Percentiles rank a stretch among this genome's conserved stretches.
Evolutionary conservation across 2,888 invertebrate genomes (phyloP).

Genomic region (Lingula anatina): DNA sequence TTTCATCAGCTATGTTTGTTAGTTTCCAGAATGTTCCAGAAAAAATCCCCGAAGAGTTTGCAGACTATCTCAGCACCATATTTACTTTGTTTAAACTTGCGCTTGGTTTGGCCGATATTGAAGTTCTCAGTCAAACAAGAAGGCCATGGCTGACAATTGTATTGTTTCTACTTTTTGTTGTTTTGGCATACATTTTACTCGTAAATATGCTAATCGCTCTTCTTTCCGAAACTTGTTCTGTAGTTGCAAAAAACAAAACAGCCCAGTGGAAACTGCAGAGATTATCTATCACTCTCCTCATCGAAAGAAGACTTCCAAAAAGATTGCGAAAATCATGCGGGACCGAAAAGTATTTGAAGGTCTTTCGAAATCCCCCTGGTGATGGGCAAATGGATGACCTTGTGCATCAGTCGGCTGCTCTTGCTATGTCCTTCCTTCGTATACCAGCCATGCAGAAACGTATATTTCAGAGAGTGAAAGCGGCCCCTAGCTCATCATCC

Average conservation of each 20-base stretch:
- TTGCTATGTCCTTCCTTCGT: too few species aligned
- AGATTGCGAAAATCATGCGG: background rate
- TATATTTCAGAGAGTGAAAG: too few species aligned
- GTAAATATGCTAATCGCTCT: slow-evolving; percentile 34
- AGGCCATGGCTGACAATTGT: slow-evolving; percentile 23
- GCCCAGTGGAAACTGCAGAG: slow-evolving; percentile 26
- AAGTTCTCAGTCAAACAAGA: slow-evolving; percentile 16
- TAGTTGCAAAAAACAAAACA: slow-evolving; percentile 22
- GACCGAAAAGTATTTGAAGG: too few species aligned
- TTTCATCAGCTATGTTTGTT: background rate
- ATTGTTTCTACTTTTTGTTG: slow-evolving; percentile 21
- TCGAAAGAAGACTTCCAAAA: slow-evolving; percentile 10
- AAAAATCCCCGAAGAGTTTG: slow-evolving; percentile 15
- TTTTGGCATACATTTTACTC: slow-evolving; percentile 28
- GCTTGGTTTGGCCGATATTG: slow-evolving; percentile 25
- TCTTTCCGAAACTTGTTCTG: slow-evolving; percentile 32
- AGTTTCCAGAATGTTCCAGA: background rate
- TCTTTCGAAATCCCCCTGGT: too few species aligned
- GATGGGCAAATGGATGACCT: too few species aligned
- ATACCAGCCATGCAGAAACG: too few species aligned
- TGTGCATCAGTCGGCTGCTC: too few species aligned
- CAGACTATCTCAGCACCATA: slow-evolving; percentile 17
- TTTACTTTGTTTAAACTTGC: slow-evolving; percentile 28
- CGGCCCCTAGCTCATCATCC: too few species aligned
- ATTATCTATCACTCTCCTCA: slow-evolving; percentile 22